Evolutionary conservation across 2,113 vertebrate species (phyloP).

Genomic region (Macquaria australasica): DNA sequence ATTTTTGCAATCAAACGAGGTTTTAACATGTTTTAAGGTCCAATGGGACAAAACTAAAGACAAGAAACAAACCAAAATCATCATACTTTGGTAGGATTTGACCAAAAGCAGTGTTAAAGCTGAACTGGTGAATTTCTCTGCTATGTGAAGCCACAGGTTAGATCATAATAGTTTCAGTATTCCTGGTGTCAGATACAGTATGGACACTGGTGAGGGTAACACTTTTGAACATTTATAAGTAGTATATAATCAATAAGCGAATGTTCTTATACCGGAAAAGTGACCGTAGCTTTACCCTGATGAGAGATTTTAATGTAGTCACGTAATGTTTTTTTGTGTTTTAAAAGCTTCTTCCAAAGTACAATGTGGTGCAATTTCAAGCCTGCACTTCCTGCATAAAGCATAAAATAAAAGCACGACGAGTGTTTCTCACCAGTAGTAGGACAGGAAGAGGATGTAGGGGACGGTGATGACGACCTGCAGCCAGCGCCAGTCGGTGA

Average conservation of each 20-base stretch:
- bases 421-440: slow-evolving; percentile 90
- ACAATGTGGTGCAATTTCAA: neutral
- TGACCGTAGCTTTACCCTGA: too few relatives aligned
- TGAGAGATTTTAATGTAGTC: neutral
- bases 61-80: neutral
- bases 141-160: too few relatives aligned
- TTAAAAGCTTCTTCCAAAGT: neutral
- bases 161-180: too few relatives aligned
- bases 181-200: too few relatives aligned
- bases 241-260: too few relatives aligned
- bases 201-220: too few relatives aligned
- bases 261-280: too few relatives aligned
- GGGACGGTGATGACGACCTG: slow-evolving; percentile 92
- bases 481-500: slow-evolving; percentile 92
- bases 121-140: neutral
- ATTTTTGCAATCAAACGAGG: neutral
- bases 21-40: neutral
- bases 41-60: neutral
- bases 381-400: neutral
- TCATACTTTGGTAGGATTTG: neutral
- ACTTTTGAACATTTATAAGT: too few relatives aligned
- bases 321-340: neutral
- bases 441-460: slow-evolving; percentile 92
- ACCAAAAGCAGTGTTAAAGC: neutral
- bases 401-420: neutral